Evolutionary conservation across 2,113 vertebrate genomes (phyloP).

Genomic region (Gymnarchus niloticus): DNA sequence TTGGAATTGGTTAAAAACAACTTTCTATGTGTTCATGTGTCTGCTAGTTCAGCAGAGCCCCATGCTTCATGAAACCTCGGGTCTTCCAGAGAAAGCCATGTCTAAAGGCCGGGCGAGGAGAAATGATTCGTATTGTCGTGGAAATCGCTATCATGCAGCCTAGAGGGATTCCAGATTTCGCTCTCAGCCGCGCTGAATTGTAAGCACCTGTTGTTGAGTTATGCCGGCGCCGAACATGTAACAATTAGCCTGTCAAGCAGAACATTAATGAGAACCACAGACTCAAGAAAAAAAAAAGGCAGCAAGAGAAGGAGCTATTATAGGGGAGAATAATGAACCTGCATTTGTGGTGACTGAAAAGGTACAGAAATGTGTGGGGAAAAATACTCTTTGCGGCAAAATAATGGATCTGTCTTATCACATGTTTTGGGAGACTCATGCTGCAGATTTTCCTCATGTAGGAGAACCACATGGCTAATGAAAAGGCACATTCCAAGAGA

Average conservation of each 20-base stretch:
- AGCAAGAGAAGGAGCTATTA: constrained; percentile 28
- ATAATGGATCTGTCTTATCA: not conserved
- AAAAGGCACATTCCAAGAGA: not conserved
- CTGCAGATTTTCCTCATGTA: not conserved
- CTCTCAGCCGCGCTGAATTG: constrained; percentile 45
- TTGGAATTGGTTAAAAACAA: constrained; percentile 76
- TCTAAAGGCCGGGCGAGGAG: not conserved
- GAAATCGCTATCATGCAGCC: constrained; percentile 55
- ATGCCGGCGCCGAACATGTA: constrained; percentile 57
- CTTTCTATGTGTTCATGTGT: constrained; percentile 76
- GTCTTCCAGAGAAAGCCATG: constrained; percentile 47
- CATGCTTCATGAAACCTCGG: constrained; percentile 73
- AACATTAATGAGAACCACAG: constrained; percentile 50
- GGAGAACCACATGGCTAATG: not conserved
- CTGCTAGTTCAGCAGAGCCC: constrained; percentile 60
- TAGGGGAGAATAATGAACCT: not conserved
- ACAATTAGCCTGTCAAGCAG: constrained; percentile 55
- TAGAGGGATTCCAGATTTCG: constrained; percentile 45
- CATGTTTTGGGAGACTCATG: not conserved
- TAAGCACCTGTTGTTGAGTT: constrained; percentile 63
- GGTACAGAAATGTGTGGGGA: not conserved
- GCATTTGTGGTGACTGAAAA: not conserved
- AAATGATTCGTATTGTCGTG: constrained; percentile 50
- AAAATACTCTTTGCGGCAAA: not conserved
- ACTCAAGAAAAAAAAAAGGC: constrained; percentile 32